Evolutionary conservation across 2,888 invertebrate species (phyloP).

Genomic region (Andricus curvator): DNA sequence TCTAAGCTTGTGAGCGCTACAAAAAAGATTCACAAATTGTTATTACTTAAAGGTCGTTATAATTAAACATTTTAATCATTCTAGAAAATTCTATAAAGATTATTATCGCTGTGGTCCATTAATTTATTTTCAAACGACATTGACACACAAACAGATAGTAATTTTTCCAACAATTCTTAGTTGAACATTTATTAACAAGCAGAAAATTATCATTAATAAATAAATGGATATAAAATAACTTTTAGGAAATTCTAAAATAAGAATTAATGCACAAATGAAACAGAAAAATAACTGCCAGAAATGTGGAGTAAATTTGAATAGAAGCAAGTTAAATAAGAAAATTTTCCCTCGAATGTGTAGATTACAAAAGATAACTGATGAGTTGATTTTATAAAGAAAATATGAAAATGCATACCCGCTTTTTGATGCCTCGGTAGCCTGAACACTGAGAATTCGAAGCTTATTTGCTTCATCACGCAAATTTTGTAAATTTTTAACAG

Average conservation of each 20-base stretch:
- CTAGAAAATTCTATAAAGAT: background rate
- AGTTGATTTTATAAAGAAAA: slow-evolving; percentile 14
- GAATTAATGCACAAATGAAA: too few species aligned
- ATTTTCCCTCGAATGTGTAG: background rate
- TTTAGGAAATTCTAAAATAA: too few species aligned
- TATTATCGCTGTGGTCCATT: background rate
- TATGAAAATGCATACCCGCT: slow-evolving; percentile 81
- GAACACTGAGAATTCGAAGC: slow-evolving; percentile 82
- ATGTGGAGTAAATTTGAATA: too few species aligned
- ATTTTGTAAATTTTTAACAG: slow-evolving; percentile 69
- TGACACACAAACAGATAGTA: background rate
- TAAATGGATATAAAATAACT: background rate
- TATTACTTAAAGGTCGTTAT: background rate
- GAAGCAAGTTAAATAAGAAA: background rate
- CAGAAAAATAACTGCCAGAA: too few species aligned
- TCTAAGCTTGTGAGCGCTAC: background rate
- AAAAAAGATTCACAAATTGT: slow-evolving; percentile 15
- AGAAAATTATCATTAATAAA: background rate
- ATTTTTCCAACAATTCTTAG: slow-evolving; percentile 8
- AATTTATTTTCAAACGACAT: slow-evolving; percentile 15
- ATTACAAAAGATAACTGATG: background rate
- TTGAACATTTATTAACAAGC: background rate
- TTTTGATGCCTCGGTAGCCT: slow-evolving; percentile 83
- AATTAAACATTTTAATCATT: background rate
- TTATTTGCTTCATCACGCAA: slow-evolving; percentile 83